phyloP scores from a whole-genome alignment of 2,888 invertebrate genomes.

The Empis livida region DNA sequence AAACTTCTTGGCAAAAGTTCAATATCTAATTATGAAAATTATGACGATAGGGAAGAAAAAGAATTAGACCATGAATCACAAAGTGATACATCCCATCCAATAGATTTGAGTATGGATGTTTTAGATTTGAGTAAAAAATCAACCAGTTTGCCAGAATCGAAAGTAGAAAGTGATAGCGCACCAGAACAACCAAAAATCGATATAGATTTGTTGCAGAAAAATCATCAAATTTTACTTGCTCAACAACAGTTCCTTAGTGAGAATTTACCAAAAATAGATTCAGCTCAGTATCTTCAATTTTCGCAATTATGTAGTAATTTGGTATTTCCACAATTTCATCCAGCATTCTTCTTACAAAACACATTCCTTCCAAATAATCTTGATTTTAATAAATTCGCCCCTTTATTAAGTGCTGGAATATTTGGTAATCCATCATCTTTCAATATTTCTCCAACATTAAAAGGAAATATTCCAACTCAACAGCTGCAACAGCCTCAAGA shows the following conservation, averaged over 20 bases:
- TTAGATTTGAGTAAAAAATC: conserved; percentile 74
- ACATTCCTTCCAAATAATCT: conserved; percentile 38
- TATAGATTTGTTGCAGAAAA: conserved; percentile 39
- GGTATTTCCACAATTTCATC: conserved; percentile 45
- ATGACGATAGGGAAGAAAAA: conserved; percentile 23
- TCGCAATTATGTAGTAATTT: conserved; percentile 47
- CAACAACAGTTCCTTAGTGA: conserved; percentile 54
- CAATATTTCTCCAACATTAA: background rate
- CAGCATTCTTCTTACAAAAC: conserved; percentile 47
- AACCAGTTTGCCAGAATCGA: conserved; percentile 13
- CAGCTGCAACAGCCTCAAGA: conserved; percentile 3
- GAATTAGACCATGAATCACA: conserved; percentile 19
- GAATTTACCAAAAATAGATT: conserved; percentile 47
- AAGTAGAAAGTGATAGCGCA: conserved; percentile 4
- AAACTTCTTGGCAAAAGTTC: conserved; percentile 38
- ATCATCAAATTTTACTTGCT: conserved; percentile 45
- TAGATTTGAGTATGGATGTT: conserved; percentile 66
- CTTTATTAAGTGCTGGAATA: conserved; percentile 31
- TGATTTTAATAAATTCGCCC: conserved; percentile 45
- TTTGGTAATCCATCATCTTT: conserved; percentile 8
- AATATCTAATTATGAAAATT: background rate
- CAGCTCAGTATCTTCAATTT: conserved; percentile 43
- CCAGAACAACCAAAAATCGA: conserved; percentile 17
- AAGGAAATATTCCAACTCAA: background rate
- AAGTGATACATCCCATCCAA: conserved; percentile 43